Evolutionary conservation across 2,797 vertebrate species (phyloP).

Genomic region (Pangasius macronema): DNA sequence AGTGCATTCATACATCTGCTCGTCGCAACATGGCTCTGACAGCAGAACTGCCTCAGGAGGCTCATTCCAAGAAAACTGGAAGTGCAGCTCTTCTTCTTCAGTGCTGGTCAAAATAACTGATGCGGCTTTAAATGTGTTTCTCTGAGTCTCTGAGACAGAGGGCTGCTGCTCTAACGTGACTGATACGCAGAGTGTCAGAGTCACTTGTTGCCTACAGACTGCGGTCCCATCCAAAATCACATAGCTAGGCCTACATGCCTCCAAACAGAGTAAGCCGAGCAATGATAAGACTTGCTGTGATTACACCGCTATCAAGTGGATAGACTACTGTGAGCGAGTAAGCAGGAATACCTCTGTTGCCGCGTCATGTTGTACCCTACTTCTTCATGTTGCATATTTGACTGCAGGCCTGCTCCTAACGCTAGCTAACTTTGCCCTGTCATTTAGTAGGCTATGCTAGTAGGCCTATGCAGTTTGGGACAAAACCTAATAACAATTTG

Average conservation of each 20-base stretch:
- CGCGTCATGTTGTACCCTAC: too few relatives aligned
- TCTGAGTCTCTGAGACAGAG: not conserved
- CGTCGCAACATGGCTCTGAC: conserved; percentile 27
- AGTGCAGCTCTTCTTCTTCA: not conserved
- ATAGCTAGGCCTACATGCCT: not conserved
- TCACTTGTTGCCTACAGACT: conserved; percentile 65
- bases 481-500: not conserved
- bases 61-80: not conserved
- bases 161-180: too few relatives aligned
- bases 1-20: conserved; percentile 49
- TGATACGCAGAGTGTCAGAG: not conserved
- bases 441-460: not conserved
- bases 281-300: not conserved
- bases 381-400: not conserved
- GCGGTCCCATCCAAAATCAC: conserved; percentile 20
- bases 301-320: not conserved
- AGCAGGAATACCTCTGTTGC: not conserved
- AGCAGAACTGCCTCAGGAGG: not conserved
- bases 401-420: not conserved
- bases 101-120: not conserved
- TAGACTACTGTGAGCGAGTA: not conserved
- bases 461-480: not conserved
- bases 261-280: not conserved
- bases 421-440: not conserved
- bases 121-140: not conserved